Conservation (phyloP, 2,113 vertebrate species). For the Limanda limanda region DNA sequence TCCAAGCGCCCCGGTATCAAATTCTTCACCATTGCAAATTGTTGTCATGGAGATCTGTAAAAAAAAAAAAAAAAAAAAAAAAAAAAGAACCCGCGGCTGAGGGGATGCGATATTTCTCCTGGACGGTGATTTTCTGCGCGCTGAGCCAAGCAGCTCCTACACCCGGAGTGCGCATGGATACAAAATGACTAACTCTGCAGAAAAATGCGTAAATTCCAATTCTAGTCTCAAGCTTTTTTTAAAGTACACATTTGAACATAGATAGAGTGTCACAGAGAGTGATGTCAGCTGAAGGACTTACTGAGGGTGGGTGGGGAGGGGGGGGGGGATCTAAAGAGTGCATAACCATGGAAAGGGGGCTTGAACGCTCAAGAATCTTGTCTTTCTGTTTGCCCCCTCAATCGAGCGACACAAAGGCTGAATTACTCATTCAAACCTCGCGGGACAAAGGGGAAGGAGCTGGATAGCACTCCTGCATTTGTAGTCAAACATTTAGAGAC, state of each 20-base stretch:
- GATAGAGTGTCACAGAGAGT: conserved; percentile 63
- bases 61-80: conserved; percentile 84
- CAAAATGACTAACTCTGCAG: conserved; percentile 17
- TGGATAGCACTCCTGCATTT: conserved; percentile 99
- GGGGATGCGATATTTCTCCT: conserved; percentile 75
- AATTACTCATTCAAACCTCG: conserved; percentile 99
- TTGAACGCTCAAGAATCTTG: conserved; percentile 99
- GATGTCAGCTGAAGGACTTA: conserved; percentile 89
- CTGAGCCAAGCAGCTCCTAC: conserved; percentile 31
- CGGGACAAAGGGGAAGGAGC: conserved; percentile 96
- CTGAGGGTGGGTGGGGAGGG: conserved; percentile 73
- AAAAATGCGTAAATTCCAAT: conserved; percentile 79
- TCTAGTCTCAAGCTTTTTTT: conserved; percentile 69
- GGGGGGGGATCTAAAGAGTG: conserved; percentile 87
- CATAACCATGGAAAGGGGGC: conserved; percentile 99
- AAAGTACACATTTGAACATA: conserved; percentile 41
- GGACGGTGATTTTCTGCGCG: conserved; percentile 34
- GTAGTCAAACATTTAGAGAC: conserved; percentile 99
- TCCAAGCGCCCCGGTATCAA: conserved; percentile 92
- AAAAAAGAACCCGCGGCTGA: conserved; percentile 73
- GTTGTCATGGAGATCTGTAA: conserved; percentile 96
- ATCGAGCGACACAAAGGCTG: conserved; percentile 99
- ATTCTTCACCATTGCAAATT: conserved; percentile 98
- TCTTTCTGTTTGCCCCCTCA: conserved; percentile 99
- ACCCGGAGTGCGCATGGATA: conserved; percentile 8